Evolutionary conservation across 1,140 invertebrate genomes (phyloP).

Genomic region (Drosophila nigrodunni): DNA sequence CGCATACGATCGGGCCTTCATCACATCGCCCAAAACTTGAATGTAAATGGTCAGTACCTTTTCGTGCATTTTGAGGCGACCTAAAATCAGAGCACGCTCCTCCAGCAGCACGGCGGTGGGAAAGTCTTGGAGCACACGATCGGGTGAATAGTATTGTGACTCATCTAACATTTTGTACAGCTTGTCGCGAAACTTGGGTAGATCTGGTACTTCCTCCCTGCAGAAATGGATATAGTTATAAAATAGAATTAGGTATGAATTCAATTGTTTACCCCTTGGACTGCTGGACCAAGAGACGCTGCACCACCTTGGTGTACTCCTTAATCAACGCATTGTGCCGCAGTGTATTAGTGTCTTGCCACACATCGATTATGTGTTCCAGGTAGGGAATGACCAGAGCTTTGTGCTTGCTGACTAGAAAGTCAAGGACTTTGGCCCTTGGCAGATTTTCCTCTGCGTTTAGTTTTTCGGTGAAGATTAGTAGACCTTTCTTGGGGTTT

Average conservation of each 20-base stretch:
- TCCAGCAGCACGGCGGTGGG: constrained; percentile 94
- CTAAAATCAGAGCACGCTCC: constrained; percentile 96
- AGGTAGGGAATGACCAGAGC: constrained; percentile 95
- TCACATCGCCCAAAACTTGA: constrained; percentile 91
- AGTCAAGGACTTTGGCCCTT: constrained; percentile 94
- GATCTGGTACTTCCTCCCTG: constrained; percentile 45
- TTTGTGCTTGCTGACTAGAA: constrained; percentile 92
- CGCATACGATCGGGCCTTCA: constrained; percentile 94
- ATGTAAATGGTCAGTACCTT: constrained; percentile 97
- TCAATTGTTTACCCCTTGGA: constrained; percentile 36
- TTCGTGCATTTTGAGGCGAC: constrained; percentile 95
- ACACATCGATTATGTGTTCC: constrained; percentile 96
- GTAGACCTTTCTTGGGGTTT: constrained; percentile 95
- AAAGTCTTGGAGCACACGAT: constrained; percentile 94
- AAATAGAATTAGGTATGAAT: background rate
- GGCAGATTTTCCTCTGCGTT: constrained; percentile 95
- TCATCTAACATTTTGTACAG: constrained; percentile 93
- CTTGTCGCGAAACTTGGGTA: constrained; percentile 86
- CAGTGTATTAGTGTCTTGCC: constrained; percentile 93
- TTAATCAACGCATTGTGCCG: constrained; percentile 96
- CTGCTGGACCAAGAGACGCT: constrained; percentile 48
- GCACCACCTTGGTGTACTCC: constrained; percentile 90
- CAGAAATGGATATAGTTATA: background rate
- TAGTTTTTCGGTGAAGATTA: constrained; percentile 97
- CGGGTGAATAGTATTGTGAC: constrained; percentile 93